Base-by-base conservation (phyloP, 2,113 vertebrate genomes). In the Fregetta grallaria region DNA sequence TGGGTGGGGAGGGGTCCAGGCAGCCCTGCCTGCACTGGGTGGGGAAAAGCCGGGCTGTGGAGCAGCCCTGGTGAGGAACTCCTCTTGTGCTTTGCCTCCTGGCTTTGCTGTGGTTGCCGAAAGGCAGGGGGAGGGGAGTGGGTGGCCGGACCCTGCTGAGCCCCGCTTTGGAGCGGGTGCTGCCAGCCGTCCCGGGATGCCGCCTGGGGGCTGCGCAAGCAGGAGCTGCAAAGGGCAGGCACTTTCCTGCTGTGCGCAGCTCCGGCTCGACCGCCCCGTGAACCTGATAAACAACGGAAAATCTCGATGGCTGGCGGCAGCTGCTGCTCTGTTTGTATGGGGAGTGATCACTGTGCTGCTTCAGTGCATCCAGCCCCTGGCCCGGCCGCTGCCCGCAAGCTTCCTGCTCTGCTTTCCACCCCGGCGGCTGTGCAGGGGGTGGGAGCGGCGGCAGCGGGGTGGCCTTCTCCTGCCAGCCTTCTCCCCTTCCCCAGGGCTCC, bases 201-300 rank as follows among this genome's bases (percentile, higher is more conserved):
- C 14, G 16, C 29, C 8, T 1, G 3, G 68, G 59, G 36, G 22
- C 72, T 42, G 66, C 2, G 4, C 7, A 6, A 6, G 53, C 9
- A 6, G 40, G 49, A 71, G 22, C 88, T 36, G 52, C 45, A 2
- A 0, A 8, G 50, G 21, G n/a, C 4, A 4, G 72, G 55, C 3
- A 4, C 50, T 26, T 32, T 68, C 1, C 0, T 26, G 58, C 52
- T 0, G 0, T 1, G 0, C 42, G 80, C 34, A 2, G 55, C 83
- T 59, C 50, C 0, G 0, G 32, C 61, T 71, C 20, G 5, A 21
- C 75, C 1, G 4, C 52, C 15, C 36, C 0, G 5, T 30, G 56
- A 92, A 71, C 53, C 68, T 82, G 82, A 67, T 58, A 96, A 96
- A 93, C 94, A 95, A 75, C 4, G 79, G 97, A 95, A 97, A 93